Evolutionary conservation across 2,113 vertebrate species (phyloP), one percentile per base, ranked within the genome.

Genomic region (Scartelaos histophorus): DNA sequence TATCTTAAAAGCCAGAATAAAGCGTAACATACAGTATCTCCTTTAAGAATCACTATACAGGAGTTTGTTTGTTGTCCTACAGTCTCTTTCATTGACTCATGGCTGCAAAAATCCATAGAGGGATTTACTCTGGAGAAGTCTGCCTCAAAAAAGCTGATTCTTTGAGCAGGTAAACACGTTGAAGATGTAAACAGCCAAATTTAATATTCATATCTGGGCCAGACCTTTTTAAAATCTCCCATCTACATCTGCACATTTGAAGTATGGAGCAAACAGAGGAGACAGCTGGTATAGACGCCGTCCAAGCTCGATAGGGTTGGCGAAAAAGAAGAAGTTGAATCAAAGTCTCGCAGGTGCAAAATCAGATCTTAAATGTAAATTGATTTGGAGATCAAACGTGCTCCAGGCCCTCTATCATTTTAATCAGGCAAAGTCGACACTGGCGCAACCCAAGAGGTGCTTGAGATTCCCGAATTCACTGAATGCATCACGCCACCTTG

Each of bases 381-480:
- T 85, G 88, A 84, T 90, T 90, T 88, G 83, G 83, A 92, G 91
- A 92, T 90, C 90, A 90, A 91, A 92, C 87, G 81, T 88, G 85
- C 80, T 81, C 74, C 70, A 67, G 80, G 70, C 77, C 75, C 86
- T 84, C 81, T 82, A 89, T 91, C 87, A 89, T 91, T 91, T 91
- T 88, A 89, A 91, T 90, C 90, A 92, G 88, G 78, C 70, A 70
- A 72, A 88, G 87, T 84, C 73, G 83, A 88, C 83, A 82, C 78
- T 69, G 76, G 78, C 74, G n/a, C 80, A 73, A 67, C 51, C 58
- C 60, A 84, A 90, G 88, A 89, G 86, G 82, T 89, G 79, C 88
- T 90, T 78, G 83, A 89, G 84, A 88, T 81, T 85, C 82, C 17
- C 67, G 25, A 82, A 85, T 88, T 86, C 83, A 67, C 78, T 64